phyloP scores from a whole-genome alignment of 2,797 vertebrate species.

The Luscinia megarhynchos region DNA sequence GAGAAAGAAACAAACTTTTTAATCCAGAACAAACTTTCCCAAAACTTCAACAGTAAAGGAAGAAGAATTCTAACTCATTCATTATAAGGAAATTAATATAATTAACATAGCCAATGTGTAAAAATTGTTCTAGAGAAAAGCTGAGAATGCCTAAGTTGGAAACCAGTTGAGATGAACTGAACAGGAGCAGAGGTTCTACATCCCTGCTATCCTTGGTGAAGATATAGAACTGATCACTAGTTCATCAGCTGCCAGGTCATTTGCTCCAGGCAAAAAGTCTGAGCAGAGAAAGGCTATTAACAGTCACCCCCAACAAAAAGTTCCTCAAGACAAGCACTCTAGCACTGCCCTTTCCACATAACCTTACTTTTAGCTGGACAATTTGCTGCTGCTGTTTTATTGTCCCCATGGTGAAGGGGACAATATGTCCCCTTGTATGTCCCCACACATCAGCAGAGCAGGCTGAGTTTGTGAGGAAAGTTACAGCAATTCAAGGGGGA shows the following conservation, averaged over 20 bases:
- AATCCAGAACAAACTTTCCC: not conserved
- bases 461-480: not conserved
- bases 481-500: not conserved
- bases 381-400: not conserved
- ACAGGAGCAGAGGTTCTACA: not conserved
- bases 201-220: not conserved
- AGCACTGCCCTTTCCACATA: not conserved
- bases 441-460: not conserved
- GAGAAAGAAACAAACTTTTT: not conserved
- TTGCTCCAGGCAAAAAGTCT: not conserved
- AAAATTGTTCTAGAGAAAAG: not conserved
- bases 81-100: not conserved
- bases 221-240: not conserved
- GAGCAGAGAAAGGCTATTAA: not conserved
- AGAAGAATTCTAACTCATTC: not conserved
- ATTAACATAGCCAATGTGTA: not conserved
- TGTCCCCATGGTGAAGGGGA: not conserved
- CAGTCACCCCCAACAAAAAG: not conserved
- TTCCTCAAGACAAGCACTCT: not conserved
- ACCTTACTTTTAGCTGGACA: not conserved
- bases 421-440: no score
- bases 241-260: not conserved
- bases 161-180: not conserved
- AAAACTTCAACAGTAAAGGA: not conserved
- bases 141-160: not conserved